Conservation (phyloP, 2,797 vertebrate genomes). For the Rhinoraja longicauda region DNA sequence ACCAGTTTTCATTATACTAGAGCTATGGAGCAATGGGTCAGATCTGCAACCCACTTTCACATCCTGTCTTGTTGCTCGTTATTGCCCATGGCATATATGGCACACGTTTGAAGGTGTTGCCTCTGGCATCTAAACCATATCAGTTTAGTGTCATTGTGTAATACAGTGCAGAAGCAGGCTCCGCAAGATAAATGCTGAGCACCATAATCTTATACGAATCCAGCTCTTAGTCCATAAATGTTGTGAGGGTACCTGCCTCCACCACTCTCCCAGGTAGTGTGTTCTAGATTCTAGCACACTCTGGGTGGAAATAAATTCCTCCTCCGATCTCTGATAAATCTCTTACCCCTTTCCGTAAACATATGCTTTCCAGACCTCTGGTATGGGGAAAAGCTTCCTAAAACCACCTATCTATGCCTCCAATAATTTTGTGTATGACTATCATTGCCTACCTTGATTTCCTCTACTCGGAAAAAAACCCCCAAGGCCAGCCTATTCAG, state of each 20-base stretch:
- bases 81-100: background rate
- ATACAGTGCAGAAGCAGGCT: background rate
- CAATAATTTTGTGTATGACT: background rate
- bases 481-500: no score
- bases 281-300: background rate
- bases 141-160: background rate
- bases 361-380: background rate
- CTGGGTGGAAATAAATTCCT: no score
- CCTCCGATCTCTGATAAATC: no score
- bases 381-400: background rate
- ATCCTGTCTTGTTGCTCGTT: no score
- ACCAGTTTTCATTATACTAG: background rate
- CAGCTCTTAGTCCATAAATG: background rate
- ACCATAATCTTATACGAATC: no score
- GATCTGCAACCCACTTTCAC: no score
- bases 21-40: background rate
- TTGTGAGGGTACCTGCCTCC: background rate
- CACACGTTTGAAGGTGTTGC: background rate
- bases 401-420: background rate
- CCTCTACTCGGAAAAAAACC: background rate
- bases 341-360: background rate
- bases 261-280: background rate
- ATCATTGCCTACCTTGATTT: background rate
- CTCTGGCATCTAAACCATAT: background rate
- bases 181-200: no score